Percentiles rank a stretch among this genome's conserved stretches.
Evolutionary conservation across 2,888 invertebrate species (phyloP).

Genomic region (Ectemnius continuus): DNA sequence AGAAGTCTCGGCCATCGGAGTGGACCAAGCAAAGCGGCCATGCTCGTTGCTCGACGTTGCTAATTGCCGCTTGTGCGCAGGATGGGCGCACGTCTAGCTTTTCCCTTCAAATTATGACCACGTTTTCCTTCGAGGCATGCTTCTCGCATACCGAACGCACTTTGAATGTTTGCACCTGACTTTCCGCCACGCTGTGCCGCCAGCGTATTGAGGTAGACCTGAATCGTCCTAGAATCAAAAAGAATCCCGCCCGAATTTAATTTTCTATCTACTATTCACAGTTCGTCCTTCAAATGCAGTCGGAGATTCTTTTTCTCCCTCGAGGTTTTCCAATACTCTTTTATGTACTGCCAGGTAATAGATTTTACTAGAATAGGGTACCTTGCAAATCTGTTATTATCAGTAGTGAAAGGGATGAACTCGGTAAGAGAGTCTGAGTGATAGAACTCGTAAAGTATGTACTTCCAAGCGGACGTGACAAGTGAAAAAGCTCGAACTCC

Average conservation of each 20-base stretch:
- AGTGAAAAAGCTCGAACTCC: too few species aligned
- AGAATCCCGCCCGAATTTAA: neutral
- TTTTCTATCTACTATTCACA: too few species aligned
- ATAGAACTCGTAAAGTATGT: too few species aligned
- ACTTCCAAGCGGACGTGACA: too few species aligned
- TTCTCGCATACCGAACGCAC: slow-evolving; percentile 60
- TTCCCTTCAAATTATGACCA: slow-evolving; percentile 42
- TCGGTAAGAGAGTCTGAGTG: too few species aligned
- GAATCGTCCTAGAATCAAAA: slow-evolving; percentile 60
- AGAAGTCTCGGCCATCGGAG: neutral
- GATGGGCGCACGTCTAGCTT: neutral
- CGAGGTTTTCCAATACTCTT: too few species aligned
- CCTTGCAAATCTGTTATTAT: too few species aligned
- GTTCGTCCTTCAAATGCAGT: too few species aligned
- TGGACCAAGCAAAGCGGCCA: neutral
- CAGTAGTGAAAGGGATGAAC: too few species aligned
- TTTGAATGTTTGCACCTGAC: slow-evolving; percentile 59
- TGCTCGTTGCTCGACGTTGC: neutral
- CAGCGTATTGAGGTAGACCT: slow-evolving; percentile 67
- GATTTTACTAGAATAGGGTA: too few species aligned
- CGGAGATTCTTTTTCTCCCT: too few species aligned
- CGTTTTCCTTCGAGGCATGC: slow-evolving; percentile 41
- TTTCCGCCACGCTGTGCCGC: slow-evolving; percentile 66
- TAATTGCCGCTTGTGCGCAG: neutral
- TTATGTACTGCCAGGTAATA: too few species aligned